A percentile compares a stretch with the other conserved stretches of the same genome.
Conservation (phyloP, 2,797 vertebrate species). For the Ceryle rudis region DNA sequence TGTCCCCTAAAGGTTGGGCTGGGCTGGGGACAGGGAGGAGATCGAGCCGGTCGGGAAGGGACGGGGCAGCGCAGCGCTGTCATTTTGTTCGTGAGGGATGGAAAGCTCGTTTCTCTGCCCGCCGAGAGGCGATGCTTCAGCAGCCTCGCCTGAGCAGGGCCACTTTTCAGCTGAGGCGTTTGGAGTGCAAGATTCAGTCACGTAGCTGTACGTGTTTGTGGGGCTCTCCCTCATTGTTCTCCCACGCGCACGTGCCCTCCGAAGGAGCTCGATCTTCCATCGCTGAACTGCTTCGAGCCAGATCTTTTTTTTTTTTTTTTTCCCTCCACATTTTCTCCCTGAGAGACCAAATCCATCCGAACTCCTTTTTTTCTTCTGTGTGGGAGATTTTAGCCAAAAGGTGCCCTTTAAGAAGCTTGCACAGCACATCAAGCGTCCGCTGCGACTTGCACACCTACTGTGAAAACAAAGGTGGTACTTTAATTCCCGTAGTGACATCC, state of each 20-base stretch:
- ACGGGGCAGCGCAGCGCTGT: not conserved
- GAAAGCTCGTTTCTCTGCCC: not conserved
- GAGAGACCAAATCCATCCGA: not conserved
- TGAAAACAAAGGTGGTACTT: not conserved
- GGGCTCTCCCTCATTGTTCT: not conserved
- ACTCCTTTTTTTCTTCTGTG: fast-evolving
- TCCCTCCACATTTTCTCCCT: fast-evolving
- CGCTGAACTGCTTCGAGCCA: not conserved
- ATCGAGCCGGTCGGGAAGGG: fast-evolving
- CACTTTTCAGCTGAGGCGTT: not conserved
- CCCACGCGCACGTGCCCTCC: fast-evolving
- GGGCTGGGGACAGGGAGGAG: fast-evolving
- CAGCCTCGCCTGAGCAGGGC: not conserved
- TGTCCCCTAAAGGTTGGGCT: too few relatives aligned
- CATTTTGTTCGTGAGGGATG: fast-evolving
- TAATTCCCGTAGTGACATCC: not conserved
- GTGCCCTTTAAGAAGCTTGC: not conserved
- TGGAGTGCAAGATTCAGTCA: fast-evolving
- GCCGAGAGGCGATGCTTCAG: fast-evolving
- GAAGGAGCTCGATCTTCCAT: not conserved
- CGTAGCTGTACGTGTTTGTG: fast-evolving
- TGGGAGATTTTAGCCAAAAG: not conserved
- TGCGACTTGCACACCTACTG: not conserved
- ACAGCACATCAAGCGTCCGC: fast-evolving
- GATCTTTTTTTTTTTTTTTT: fast-evolving